phyloP scores from a whole-genome alignment of 2,113 vertebrate genomes.

The Oreochromis aureus region DNA sequence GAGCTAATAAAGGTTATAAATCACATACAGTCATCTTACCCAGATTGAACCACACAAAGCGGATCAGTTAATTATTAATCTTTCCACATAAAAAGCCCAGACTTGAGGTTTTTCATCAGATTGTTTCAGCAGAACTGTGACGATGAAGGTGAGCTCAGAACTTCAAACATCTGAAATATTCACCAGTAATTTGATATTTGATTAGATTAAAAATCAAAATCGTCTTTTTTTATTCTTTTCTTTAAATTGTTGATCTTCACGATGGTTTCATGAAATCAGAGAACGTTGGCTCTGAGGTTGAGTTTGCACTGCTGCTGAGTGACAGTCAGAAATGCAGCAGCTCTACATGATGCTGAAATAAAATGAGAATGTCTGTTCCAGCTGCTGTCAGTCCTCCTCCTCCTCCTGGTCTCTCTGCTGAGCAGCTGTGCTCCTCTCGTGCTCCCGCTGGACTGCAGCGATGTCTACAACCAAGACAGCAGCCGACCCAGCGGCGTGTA shows the following conservation, averaged over 20 bases:
- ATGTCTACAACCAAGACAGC: rapidly evolving
- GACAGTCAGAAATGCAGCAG: not conserved
- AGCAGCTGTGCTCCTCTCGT: not conserved
- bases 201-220: rapidly evolving
- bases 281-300: not conserved
- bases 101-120: not conserved
- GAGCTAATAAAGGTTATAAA: not conserved
- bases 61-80: not conserved
- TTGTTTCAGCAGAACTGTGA: not conserved
- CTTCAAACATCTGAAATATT: not conserved
- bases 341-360: not conserved
- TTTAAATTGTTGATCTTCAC: not conserved
- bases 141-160: not conserved
- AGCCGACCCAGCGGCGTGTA: not conserved
- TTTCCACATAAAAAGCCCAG: not conserved
- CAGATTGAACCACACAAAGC: not conserved
- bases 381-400: not conserved
- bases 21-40: rapidly evolving
- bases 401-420: not conserved
- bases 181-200: not conserved
- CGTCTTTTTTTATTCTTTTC: not conserved
- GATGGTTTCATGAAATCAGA: not conserved
- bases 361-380: not conserved
- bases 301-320: not conserved
- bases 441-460: not conserved